Base-by-base conservation (phyloP, 2,113 vertebrate species). In the Tetraodon nigroviridis region DNA sequence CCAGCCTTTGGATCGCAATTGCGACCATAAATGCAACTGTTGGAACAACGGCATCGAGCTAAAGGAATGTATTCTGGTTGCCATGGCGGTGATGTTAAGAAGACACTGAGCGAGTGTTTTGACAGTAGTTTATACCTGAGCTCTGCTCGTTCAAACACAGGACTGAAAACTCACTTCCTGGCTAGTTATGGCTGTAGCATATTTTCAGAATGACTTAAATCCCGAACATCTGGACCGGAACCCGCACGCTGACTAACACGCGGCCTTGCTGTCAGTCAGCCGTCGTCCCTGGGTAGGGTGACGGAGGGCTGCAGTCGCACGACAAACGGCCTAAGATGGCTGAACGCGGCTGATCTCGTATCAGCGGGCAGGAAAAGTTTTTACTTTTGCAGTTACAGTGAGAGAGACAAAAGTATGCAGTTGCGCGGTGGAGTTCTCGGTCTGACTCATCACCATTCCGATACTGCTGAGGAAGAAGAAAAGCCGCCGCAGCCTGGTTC, bases 381-480 rank as follows among this genome's bases (percentile, higher is more conserved):
- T 41, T 67, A 71, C 65, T 74, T 67, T 73, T 64, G 61, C 75
- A 83, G 45, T 49, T 10, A 53, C 73, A 58, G 81, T 61, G 48
- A 41, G 67, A 80, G 75, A 86, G 74, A 82, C 81, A 75, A 84
- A 81, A 80, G 81, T 7, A 61, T 70, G 67, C 71, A 27, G 68
- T 51, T 58, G 53, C 63, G 72, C 83, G 11, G 10, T 12, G 75
- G 24, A 68, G 78, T 79, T 86, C 81, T 68, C 66, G 37, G 40
- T 82, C 62, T 89, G 78, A 87, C 78, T 88, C 85, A 83, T 76
- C 62, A 48, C 55, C 60, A 64, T 71, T 82, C 78, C 67, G 71
- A 64, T 69, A 81, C 22, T 75, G 79, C 64, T 81, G 75, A 82
- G 70, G 75, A 27, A 50, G 53, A 60, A 78, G 71, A 74, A 76